Evolutionary conservation across 2,797 vertebrate species (phyloP).

Genomic region (Gorsachius magnificus): DNA sequence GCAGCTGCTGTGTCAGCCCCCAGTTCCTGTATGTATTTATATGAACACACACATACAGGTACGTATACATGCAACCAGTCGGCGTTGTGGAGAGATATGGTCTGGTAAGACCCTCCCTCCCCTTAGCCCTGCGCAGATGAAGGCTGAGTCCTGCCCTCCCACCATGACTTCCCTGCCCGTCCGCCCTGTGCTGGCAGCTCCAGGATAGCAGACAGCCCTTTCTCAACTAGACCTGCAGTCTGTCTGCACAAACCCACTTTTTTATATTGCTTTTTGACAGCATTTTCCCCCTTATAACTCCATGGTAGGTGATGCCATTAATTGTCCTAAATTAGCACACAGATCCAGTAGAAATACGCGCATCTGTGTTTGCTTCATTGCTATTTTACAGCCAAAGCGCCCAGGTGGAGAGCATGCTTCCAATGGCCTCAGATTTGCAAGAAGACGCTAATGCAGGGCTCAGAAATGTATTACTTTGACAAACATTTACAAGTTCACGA

Average conservation of each 20-base stretch:
- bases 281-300: constrained; percentile 80
- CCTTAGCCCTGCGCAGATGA: no score
- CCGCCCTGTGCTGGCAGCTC: background rate
- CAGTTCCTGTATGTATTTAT: background rate
- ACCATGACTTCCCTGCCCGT: background rate
- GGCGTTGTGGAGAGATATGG: rapidly evolving
- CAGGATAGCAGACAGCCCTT: background rate
- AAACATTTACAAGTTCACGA: background rate
- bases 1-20: background rate
- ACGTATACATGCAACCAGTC: rapidly evolving
- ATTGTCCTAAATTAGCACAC: constrained; percentile 62
- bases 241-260: constrained; percentile 79
- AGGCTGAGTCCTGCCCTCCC: background rate
- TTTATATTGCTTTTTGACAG: constrained; percentile 83
- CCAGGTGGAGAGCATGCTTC: background rate
- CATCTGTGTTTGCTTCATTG: background rate
- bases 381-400: background rate
- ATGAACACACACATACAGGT: rapidly evolving
- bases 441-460: background rate
- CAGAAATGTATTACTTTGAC: background rate
- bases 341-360: background rate
- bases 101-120: background rate
- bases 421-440: rapidly evolving
- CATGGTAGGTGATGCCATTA: constrained; percentile 73
- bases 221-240: constrained; percentile 83